Conservation (phyloP, 2,797 vertebrate species). For the Ctenopoma multispine region DNA sequence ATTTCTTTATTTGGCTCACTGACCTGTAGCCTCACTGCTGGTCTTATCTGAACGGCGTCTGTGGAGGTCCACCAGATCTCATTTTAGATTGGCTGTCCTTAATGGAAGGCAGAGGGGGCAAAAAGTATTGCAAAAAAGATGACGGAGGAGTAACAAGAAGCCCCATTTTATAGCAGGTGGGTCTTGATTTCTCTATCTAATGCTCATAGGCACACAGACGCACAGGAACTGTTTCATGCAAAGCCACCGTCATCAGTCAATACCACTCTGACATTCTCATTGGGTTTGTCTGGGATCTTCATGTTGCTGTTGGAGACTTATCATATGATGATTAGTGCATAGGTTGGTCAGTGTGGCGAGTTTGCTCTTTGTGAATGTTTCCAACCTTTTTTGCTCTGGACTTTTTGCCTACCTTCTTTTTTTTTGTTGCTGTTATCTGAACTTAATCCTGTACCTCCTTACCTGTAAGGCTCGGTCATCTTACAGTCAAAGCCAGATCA, state of each 20-base stretch:
- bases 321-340: too few species aligned
- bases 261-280: background rate
- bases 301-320: too few species aligned
- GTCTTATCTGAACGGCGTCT: constrained; percentile 34
- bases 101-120: constrained; percentile 42
- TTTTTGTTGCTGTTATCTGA: too few species aligned
- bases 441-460: too few species aligned
- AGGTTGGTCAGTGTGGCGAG: too few species aligned
- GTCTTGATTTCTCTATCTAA: background rate
- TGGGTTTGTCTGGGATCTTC: background rate
- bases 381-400: too few species aligned
- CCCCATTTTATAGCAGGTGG: constrained; percentile 19
- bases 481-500: too few species aligned
- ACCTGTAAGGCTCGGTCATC: too few species aligned
- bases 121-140: constrained; percentile 12
- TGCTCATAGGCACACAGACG: background rate
- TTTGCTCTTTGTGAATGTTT: too few species aligned
- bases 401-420: too few species aligned
- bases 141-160: constrained; percentile 1
- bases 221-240: constrained; percentile 1
- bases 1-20: constrained; percentile 50
- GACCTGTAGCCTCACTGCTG: constrained; percentile 38
- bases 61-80: constrained; percentile 60
- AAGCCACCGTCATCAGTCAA: background rate
- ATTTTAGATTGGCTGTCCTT: constrained; percentile 69